Conservation (phyloP, 2,888 invertebrate species). For the Leptinotarsa rubiginosa region DNA sequence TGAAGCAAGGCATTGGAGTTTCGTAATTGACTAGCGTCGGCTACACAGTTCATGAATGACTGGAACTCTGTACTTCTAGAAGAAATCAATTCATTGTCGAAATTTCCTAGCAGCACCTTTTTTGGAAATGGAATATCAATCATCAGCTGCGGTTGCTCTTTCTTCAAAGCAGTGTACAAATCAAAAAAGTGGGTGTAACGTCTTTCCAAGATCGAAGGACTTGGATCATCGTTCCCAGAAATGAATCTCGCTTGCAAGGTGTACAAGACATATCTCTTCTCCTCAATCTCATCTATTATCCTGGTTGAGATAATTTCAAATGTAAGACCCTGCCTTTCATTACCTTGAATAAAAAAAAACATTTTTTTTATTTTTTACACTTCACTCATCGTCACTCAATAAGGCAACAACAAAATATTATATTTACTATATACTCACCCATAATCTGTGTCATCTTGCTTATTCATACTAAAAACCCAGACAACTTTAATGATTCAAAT, state of each 20-base stretch:
- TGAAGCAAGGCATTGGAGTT: slow-evolving; percentile 71
- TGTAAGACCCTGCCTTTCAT: slow-evolving; percentile 65
- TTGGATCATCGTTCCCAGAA: slow-evolving; percentile 69
- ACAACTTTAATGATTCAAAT: neutral
- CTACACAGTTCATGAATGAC: slow-evolving; percentile 71
- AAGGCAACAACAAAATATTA: slow-evolving; percentile 10
- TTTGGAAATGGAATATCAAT: slow-evolving; percentile 73
- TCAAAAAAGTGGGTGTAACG: slow-evolving; percentile 80
- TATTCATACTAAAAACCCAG: neutral
- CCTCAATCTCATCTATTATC: slow-evolving; percentile 71
- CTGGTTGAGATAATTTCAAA: slow-evolving; percentile 79
- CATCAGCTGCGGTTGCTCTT: slow-evolving; percentile 71
- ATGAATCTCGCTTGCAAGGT: slow-evolving; percentile 75
- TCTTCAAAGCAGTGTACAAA: slow-evolving; percentile 73
- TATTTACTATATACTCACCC: slow-evolving; percentile 36
- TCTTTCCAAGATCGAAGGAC: slow-evolving; percentile 75
- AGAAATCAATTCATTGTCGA: slow-evolving; percentile 75
- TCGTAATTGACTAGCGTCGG: slow-evolving; percentile 70
- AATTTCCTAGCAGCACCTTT: slow-evolving; percentile 70
- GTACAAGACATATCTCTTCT: slow-evolving; percentile 79
- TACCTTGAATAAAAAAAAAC: slow-evolving; percentile 45
- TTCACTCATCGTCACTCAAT: neutral
- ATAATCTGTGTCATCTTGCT: slow-evolving; percentile 46
- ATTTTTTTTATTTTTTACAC: neutral
- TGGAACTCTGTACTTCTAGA: slow-evolving; percentile 76